Percentiles rank a stretch among this genome's conserved stretches.
Evolutionary conservation across 2,888 invertebrate genomes (phyloP).

Genomic region (Arge pagana): DNA sequence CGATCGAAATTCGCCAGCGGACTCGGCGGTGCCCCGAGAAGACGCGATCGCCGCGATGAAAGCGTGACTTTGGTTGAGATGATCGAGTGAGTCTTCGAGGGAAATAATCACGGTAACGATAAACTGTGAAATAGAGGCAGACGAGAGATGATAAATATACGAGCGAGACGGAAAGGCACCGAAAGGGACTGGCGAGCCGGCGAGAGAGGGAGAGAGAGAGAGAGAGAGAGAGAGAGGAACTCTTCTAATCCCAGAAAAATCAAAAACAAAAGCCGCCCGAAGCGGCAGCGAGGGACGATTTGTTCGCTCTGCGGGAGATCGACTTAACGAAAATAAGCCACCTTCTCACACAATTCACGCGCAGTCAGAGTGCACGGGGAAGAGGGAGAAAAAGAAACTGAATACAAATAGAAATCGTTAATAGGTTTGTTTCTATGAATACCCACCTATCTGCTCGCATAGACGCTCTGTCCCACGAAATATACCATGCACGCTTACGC

Average conservation of each 20-base stretch:
- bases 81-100: no score
- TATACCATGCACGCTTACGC: no score
- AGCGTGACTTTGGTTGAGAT: no score
- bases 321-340: conserved; percentile 51
- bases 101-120: no score
- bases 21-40: no score
- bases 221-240: conserved; percentile 30
- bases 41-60: no score
- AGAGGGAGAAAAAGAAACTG: conserved; percentile 30
- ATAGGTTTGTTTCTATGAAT: conserved; percentile 57
- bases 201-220: conserved; percentile 27
- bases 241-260: conserved; percentile 27
- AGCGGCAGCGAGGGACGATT: conserved; percentile 53
- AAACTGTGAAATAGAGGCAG: no score
- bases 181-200: not conserved
- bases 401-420: conserved; percentile 57
- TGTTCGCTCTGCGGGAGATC: conserved; percentile 56
- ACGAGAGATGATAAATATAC: no score
- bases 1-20: no score
- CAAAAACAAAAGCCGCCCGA: conserved; percentile 28
- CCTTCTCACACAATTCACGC: conserved; percentile 56
- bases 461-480: no score
- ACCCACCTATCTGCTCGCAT: no score
- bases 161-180: no score
- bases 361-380: conserved; percentile 38